Percentiles rank a stretch among this genome's conserved stretches.
phyloP scores from a whole-genome alignment of 2,113 vertebrate species.

The Silurus meridionalis region DNA sequence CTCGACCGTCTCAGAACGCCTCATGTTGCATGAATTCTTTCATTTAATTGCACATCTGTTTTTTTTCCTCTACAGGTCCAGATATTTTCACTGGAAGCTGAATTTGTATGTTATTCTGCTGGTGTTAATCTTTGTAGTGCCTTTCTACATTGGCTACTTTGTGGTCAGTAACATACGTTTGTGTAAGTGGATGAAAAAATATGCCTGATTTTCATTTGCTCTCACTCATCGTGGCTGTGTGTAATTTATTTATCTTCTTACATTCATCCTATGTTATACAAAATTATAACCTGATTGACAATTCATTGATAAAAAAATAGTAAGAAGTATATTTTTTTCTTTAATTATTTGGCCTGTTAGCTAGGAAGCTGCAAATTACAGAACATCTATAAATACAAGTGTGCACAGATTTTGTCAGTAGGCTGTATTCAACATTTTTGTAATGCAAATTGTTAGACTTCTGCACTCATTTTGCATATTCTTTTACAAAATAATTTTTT shows the following conservation, averaged over 20 bases:
- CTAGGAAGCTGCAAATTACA: not conserved
- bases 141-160: constrained; percentile 98
- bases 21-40: not conserved
- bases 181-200: constrained; percentile 75
- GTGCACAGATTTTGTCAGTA: not conserved
- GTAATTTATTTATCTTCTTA: not conserved
- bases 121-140: constrained; percentile 94
- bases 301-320: not conserved
- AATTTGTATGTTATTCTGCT: constrained; percentile 95
- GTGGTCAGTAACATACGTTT: constrained; percentile 97
- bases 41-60: not conserved
- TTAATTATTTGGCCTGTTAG: not conserved
- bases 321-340: not conserved
- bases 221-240: not conserved
- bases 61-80: constrained; percentile 76
- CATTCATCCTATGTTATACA: not conserved
- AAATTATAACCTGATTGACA: not conserved
- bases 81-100: constrained; percentile 99
- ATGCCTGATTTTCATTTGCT: not conserved
- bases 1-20: not conserved
- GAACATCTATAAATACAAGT: not conserved
- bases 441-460: not conserved
- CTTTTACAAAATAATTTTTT: not conserved
- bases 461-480: not conserved
- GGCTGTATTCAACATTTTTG: not conserved